Percentiles rank a stretch among this genome's conserved stretches.
phyloP scores from a whole-genome alignment of 2,888 invertebrate species.

The Dromius quadrimaculatus region DNA sequence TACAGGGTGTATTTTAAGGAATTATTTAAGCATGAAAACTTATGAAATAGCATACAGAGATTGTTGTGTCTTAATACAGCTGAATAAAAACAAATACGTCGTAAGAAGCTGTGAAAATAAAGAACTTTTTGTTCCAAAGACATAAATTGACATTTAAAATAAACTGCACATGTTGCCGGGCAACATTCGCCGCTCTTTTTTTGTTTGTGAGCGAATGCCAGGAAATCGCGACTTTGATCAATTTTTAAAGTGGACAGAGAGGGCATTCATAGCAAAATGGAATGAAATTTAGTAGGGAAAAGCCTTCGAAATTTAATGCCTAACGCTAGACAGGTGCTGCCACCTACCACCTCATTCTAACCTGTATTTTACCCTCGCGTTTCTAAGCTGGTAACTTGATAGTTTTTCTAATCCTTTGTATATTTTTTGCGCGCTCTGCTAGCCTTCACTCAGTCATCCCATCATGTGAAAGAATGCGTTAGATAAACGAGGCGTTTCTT shows the following conservation, averaged over 20 bases:
- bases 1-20: too few species aligned
- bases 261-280: background rate
- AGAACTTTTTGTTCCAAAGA: slow-evolving; percentile 40
- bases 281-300: background rate
- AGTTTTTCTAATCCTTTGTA: too few species aligned
- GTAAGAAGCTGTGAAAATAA: slow-evolving; percentile 36
- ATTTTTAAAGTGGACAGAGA: slow-evolving; percentile 14
- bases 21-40: slow-evolving; percentile 12
- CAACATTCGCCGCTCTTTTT: slow-evolving; percentile 15
- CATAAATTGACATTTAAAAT: slow-evolving; percentile 48
- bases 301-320: background rate
- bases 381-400: too few species aligned
- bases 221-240: slow-evolving; percentile 39
- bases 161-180: slow-evolving; percentile 43
- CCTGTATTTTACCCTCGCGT: too few species aligned
- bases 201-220: slow-evolving; percentile 20
- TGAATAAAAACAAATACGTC: slow-evolving; percentile 28
- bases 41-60: slow-evolving; percentile 36
- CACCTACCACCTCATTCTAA: too few species aligned
- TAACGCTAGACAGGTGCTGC: too few species aligned
- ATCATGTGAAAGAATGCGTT: too few species aligned
- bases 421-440: too few species aligned
- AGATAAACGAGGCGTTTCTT: too few species aligned
- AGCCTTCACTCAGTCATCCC: too few species aligned
- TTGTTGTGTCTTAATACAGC: slow-evolving; percentile 24